Evolutionary conservation across 92 coral and sea anemone species (phyloP).

Genomic region (Porites evermanni): DNA sequence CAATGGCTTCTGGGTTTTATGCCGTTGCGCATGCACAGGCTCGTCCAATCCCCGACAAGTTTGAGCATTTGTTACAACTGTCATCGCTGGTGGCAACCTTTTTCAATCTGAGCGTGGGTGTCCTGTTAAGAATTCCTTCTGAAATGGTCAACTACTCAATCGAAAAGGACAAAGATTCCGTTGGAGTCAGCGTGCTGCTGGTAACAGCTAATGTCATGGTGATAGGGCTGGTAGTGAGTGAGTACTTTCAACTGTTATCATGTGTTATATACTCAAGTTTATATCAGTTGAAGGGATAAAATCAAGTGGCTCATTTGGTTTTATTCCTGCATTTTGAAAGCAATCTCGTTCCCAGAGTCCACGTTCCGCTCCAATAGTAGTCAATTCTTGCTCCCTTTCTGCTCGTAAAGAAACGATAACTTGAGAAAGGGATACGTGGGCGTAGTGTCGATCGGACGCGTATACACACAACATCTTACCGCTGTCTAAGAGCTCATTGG

Average conservation of each 20-base stretch:
- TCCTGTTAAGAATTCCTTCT: conserved; percentile 50
- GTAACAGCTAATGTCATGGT: conserved; percentile 72
- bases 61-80: conserved; percentile 42
- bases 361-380: no score
- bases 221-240: conserved; percentile 65
- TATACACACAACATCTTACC: no score
- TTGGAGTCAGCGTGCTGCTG: conserved; percentile 68
- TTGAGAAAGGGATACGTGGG: no score
- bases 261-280: no score
- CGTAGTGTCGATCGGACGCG: no score
- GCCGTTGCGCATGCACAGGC: conserved; percentile 78
- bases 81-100: conserved; percentile 68
- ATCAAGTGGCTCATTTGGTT: no score
- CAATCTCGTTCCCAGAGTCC: no score
- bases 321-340: no score
- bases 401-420: no score
- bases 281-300: no score
- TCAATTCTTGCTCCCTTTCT: no score
- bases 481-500: no score
- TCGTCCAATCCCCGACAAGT: conserved; percentile 72
- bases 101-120: conserved; percentile 72
- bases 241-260: conserved; percentile 14
- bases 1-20: conserved; percentile 84
- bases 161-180: conserved; percentile 72
- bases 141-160: conserved; percentile 73